Base-by-base conservation (phyloP, 2,888 invertebrate species). In the Drosophila robusta region DNA sequence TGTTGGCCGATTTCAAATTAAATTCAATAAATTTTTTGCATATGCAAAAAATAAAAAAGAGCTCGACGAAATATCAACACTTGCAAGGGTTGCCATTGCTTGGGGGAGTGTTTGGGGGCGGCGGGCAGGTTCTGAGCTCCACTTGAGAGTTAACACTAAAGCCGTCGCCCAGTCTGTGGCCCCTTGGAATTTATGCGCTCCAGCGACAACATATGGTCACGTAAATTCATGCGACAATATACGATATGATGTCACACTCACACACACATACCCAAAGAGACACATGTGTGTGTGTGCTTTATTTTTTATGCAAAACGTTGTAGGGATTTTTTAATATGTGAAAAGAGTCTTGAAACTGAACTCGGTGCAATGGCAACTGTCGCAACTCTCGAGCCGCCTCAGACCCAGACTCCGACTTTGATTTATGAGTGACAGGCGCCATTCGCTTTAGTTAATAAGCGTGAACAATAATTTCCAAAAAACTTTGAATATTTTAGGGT, bases 151-250 rank as follows among this genome's bases (percentile, higher is more conserved):
- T 69, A 60, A 73, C 70, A 51, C 70, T 47, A 61, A 75, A 67
- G 68, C 73, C 55, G 68, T 70, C 64, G 66, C 70, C 76, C 86
- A 77, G 86, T 72, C 85, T 82, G 88, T 58, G 85, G 64, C 76
- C 89, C 76, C 87, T 80, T 84, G 70, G 63, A 87, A 86, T 86
- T 89, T 87, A 86, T 86, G 87, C 67, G 80, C 75, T 84, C 78
- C 80, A 80, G 75, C 89, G 89, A 89, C 86, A 89, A 89, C 86
- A 86, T 89, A 86, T 86, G 86, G 89, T 85, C 86, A 87, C 87
- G 89, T 89, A 86, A 86, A 86, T 86, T 86, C 89, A 87, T 79
- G 87, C 85, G 85, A 85, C 89, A 85, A 87, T 85, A 85, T 84
- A 85, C 87, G 87, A 85, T 89, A 79, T 89, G 84, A 84, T 83